phyloP scores from a whole-genome alignment of 1,140 invertebrate species.

The Rhagoletis zephyria region DNA sequence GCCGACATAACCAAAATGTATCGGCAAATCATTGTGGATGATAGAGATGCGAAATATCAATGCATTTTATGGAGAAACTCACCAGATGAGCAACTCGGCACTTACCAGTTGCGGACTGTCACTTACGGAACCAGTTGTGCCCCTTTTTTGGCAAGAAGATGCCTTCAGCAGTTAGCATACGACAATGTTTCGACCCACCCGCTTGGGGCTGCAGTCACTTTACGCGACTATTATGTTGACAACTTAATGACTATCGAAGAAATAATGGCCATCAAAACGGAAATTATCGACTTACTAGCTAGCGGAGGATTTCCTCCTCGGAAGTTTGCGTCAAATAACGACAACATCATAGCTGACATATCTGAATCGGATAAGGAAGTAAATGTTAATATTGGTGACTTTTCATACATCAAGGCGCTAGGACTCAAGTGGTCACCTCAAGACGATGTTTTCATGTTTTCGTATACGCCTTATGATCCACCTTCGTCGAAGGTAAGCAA shows the following conservation, averaged over 20 bases:
- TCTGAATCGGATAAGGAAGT: background rate
- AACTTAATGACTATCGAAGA: background rate
- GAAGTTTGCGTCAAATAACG: background rate
- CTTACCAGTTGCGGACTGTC: conserved; percentile 57
- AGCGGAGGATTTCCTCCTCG: background rate
- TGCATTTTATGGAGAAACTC: conserved; percentile 68
- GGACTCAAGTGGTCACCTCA: conserved; percentile 23
- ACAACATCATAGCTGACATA: background rate
- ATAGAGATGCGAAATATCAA: conserved; percentile 63
- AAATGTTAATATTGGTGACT: background rate
- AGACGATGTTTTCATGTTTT: too few species aligned
- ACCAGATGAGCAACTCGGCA: conserved; percentile 55
- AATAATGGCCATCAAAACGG: background rate
- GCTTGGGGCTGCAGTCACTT: background rate
- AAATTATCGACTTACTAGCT: background rate
- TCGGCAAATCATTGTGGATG: conserved; percentile 61
- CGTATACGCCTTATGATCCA: background rate
- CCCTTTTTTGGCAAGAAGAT: conserved; percentile 65
- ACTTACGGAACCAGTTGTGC: conserved; percentile 68
- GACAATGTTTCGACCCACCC: conserved; percentile 57
- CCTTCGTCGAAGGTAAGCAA: background rate
- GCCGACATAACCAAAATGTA: conserved; percentile 67
- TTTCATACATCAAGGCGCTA: conserved; percentile 13
- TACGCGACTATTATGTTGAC: background rate
- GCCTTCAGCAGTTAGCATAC: conserved; percentile 58